Base-by-base conservation (phyloP, 1,140 invertebrate genomes). In the Lordiphosa clarofinis region DNA sequence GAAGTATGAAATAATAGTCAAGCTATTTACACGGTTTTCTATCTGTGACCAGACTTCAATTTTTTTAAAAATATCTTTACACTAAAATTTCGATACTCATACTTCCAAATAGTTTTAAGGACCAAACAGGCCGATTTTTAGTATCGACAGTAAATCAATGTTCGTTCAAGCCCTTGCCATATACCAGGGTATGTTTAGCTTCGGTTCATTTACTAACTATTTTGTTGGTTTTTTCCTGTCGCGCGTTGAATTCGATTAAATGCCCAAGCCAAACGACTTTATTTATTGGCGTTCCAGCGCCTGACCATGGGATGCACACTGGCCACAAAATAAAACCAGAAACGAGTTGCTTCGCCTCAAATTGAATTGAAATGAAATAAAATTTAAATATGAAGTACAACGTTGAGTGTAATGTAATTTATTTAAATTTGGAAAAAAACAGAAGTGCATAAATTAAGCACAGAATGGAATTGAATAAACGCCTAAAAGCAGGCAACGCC, bases 231-330 rank as follows among this genome's bases (percentile, higher is more conserved):
- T 66, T 73, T 73, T 52, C 50, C 52, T 60, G 66, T 65, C 11
- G 38, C 21, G 37, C 56, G n/a, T n/a, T 35, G 50, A 59, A 74
- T 50, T 74, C 39, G 71, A 74, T 74, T 74, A 74, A 74, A 74
- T 44, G 31, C 54, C 8, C 60, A 53, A 39, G 12, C 36, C 38
- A 40, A 48, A 33, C 38, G 59, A 44, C 36, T 68, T 68, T 68
- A 74, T 74, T 73, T 73, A 68, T 73, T 61, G 53, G 38, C 42
- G 28, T 52, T 33, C 15, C 40, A 37, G 21, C 39, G 40, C 9
- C 36, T 28, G 44, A 40, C 15, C 28, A 35, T 9, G n/a, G 46
- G 57, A 56, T 56, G 57, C 67, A 70, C 53, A 70, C 53, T 35
- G 8, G 33, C 56, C 33, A 50, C 50, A 31, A 31, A 31, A 31